Conservation (phyloP, 1,140 invertebrate species). For the Leptopilina clavipes region DNA sequence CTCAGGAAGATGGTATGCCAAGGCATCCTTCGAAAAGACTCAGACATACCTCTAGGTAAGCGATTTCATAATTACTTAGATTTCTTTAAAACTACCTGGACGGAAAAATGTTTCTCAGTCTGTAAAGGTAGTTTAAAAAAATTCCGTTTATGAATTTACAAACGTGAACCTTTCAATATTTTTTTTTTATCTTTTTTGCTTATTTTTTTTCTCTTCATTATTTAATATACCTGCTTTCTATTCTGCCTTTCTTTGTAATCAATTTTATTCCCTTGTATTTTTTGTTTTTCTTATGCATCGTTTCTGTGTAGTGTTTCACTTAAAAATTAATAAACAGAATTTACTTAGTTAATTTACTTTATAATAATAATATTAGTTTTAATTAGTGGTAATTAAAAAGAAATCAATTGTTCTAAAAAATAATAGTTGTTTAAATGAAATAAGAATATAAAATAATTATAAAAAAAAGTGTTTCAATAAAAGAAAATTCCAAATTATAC, state of each 20-base stretch:
- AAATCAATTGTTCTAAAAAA: neutral
- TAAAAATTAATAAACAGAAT: too few relatives aligned
- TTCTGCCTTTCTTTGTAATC: too few relatives aligned
- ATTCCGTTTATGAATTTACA: too few relatives aligned
- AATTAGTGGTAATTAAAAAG: neutral
- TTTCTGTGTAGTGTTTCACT: too few relatives aligned
- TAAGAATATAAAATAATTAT: neutral
- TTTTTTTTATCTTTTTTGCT: neutral
- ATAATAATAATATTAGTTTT: too few relatives aligned
- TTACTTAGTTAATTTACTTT: too few relatives aligned
- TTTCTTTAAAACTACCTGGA: neutral
- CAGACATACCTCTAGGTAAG: slow-evolving; percentile 69
- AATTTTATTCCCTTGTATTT: neutral
- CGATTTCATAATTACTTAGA: slow-evolving; percentile 35
- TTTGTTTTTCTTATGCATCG: neutral
- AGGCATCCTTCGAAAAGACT: slow-evolving; percentile 71
- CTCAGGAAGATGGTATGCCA: slow-evolving; percentile 69
- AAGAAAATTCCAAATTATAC: too few relatives aligned
- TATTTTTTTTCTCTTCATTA: too few relatives aligned
- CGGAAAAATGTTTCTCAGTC: slow-evolving; percentile 21
- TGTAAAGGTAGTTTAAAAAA: neutral
- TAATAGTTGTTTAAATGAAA: slow-evolving; percentile 10
- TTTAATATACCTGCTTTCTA: too few relatives aligned
- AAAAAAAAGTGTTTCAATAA: too few relatives aligned
- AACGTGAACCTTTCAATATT: too few relatives aligned